Evolutionary conservation across 2,888 invertebrate species (phyloP).

Genomic region (Coecobrya sp.): DNA sequence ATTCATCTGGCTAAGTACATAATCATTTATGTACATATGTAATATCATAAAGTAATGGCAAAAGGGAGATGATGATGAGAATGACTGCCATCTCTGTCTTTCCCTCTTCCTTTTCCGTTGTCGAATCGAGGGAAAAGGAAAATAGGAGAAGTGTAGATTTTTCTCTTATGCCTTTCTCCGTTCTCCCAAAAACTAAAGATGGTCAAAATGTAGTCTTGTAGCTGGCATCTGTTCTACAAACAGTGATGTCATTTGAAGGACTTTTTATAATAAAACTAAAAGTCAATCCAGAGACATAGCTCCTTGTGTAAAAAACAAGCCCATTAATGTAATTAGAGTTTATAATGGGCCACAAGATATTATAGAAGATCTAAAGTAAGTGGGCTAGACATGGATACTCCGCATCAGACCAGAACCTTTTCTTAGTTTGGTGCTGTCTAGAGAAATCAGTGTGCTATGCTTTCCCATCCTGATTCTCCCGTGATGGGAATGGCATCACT

Average conservation of each 20-base stretch:
- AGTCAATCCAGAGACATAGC: constrained; percentile 74
- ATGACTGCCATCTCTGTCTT: constrained; percentile 66
- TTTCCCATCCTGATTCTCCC: constrained; percentile 57
- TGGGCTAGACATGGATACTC: constrained; percentile 6
- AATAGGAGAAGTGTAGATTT: constrained; percentile 63
- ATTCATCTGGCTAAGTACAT: constrained; percentile 80
- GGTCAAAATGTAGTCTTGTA: constrained; percentile 56
- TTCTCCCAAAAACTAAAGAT: constrained; percentile 64
- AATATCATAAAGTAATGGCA: constrained; percentile 80
- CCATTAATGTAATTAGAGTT: constrained; percentile 83
- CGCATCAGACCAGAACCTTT: constrained; percentile 50
- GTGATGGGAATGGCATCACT: constrained; percentile 68
- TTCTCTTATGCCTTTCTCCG: constrained; percentile 8
- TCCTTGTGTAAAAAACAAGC: constrained; percentile 72
- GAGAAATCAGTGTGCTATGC: constrained; percentile 61
- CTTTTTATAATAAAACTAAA: constrained; percentile 79
- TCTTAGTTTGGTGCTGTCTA: constrained; percentile 50
- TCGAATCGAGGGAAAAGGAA: constrained; percentile 25
- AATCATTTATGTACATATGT: constrained; percentile 82
- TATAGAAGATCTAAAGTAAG: constrained; percentile 34
- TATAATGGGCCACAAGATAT: constrained; percentile 81
- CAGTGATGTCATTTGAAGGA: constrained; percentile 74
- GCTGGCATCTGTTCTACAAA: constrained; percentile 56
- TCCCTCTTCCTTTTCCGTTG: constrained; percentile 41
- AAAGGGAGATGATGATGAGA: constrained; percentile 71